Evolutionary conservation across 2,888 invertebrate genomes (phyloP).

Genomic region (Hyposoter dolosus): DNA sequence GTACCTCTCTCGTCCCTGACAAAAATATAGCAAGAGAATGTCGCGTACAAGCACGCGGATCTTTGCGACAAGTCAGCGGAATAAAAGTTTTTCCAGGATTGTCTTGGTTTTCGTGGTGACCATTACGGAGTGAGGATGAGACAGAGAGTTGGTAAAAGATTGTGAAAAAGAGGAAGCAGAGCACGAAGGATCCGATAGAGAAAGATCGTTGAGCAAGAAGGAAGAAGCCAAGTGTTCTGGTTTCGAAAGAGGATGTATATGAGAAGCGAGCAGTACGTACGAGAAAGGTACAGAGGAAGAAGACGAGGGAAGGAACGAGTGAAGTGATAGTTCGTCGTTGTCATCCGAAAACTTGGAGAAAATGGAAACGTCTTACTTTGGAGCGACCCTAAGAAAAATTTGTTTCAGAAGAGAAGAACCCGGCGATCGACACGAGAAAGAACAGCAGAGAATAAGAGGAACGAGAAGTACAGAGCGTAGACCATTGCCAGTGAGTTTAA

Average conservation of each 20-base stretch:
- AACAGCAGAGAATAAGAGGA: slow-evolving; percentile 13
- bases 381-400: slow-evolving; percentile 42
- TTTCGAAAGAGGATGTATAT: not conserved
- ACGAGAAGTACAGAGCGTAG: slow-evolving; percentile 26
- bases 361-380: slow-evolving; percentile 75
- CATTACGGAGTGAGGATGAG: slow-evolving; percentile 13
- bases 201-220: slow-evolving; percentile 11
- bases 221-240: slow-evolving; percentile 29
- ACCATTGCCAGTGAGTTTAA: slow-evolving; percentile 47
- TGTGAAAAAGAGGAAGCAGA: slow-evolving; percentile 4
- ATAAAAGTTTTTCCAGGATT: slow-evolving; percentile 78
- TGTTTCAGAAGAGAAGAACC: slow-evolving; percentile 56
- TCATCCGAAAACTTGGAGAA: slow-evolving; percentile 80
- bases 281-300: slow-evolving; percentile 13
- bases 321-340: slow-evolving; percentile 63
- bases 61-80: slow-evolving; percentile 78
- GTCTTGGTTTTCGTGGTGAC: slow-evolving; percentile 33
- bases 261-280: not conserved
- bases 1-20: slow-evolving; percentile 33
- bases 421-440: slow-evolving; percentile 27
- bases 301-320: not conserved
- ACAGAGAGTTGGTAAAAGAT: slow-evolving; percentile 4
- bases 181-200: slow-evolving; percentile 5
- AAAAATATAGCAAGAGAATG: slow-evolving; percentile 53
- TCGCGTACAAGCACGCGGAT: not conserved